Base-by-base conservation (phyloP, 1,140 invertebrate species). In the Latrodectus geometricus region DNA sequence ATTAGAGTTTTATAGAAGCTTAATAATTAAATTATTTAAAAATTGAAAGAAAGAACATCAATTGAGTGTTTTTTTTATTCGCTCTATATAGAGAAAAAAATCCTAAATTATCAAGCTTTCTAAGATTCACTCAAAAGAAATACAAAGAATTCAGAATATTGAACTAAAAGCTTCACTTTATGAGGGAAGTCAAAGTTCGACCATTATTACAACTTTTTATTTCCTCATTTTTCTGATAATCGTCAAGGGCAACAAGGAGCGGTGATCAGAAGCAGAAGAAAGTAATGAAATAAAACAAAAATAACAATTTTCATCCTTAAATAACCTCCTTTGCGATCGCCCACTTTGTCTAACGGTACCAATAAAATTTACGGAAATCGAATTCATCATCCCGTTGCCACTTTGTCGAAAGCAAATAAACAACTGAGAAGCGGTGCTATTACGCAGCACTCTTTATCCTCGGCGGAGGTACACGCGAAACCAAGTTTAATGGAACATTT, bases 151-250 rank as follows among this genome's bases (percentile, higher is more conserved):
- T 3, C 35, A 5, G 35, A 35, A 35, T n/a, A 35, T 1, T 35
- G 35, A 35, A 35, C 35, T 35, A 35, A 35, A 35, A 35, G 35
- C 35, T 5, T 49, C 17, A 9, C 14, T 80, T n/a, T 80, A 61
- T 69, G 52, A 73, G 8, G 69, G 48, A 61, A 61, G 69, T 73
- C 69, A 82, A 72, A 82, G 68, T 82, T 73, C 70, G 52, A 61
- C 3, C 17, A 61, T 61, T 61, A 61, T 61, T 61, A 61, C 17
- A 35, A 3, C 35, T 35, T 65, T 70, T 70, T 68, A 79, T 79
- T 79, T 61, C 35, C 69, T 50, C 50, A n/a, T 61, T 52, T 23
- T n/a, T 17, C 69, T 73, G 80, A 82, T 82, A 82, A 52, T 82
- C 15, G 50, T 52, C 80, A 82, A 82, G 80, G 79, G 80, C 69